Evolutionary conservation across 1,140 invertebrate species (phyloP), one percentile per base, ranked within the genome.

Genomic region (Scaptomyza montana): DNA sequence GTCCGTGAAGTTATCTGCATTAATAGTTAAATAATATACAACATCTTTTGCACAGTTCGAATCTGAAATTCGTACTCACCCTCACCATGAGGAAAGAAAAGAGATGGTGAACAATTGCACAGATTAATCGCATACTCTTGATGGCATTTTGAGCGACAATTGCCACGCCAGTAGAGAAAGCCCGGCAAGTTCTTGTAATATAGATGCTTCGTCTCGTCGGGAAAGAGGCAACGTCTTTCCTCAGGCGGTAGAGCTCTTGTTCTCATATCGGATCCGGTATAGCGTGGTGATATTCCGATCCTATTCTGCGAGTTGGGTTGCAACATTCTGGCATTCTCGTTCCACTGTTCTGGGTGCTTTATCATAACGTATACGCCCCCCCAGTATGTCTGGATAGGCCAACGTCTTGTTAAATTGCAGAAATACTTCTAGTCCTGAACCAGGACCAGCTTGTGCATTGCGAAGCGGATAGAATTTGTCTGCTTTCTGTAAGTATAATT

Each of bases 301-400:
- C 65, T 71, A 3, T 81, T 77, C n/a, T 82, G 76, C 0, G 78
- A 51, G 28, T 82, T 65, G 5, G 63, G 45, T 5, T 73, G 71
- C 25, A 89, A 53, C 8, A 68, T 56, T 3, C 80, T 69, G 1
- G 63, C 57, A 2, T 54, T 56, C 13, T 81, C 74, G 53, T 74
- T 77, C 86, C 86, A 91, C 43, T 91, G 86, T 5, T 86, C 50
- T 0, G 90, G 64, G 30, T 80, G 77, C 50, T 91, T 91, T 3
- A 91, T 55, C 80, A 91, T 91, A 2, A 91, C 51, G 47, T 78
- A 69, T 3, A 82, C 16, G 9, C 90, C 90, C 2, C 69, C 90
- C 90, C 2, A 67, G 66, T 13, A 36, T 39, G 13, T 49, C 30
- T 0, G 68, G 55, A 5, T 36, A 46, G 2, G 67, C 51, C 0